Percentiles rank a stretch among this genome's conserved stretches.
These are phyloP conservation scores for Alosa sapidissima DNA, from an alignment of 2,797 vertebrate species.

Conservation along the genomic window DNA sequence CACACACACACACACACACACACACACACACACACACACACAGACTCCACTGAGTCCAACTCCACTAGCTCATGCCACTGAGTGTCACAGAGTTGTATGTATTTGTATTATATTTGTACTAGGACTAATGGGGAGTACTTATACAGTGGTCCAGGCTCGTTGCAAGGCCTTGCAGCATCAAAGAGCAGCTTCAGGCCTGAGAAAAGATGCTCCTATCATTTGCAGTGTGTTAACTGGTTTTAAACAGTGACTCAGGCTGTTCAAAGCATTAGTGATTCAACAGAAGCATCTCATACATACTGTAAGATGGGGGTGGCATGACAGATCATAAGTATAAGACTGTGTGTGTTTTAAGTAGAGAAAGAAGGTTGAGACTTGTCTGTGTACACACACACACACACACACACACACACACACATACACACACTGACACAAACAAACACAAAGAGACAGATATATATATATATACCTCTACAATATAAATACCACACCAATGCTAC, in stretches of 20 bases:
- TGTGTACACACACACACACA: not conserved
- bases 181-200: not conserved
- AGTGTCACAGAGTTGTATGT: not conserved
- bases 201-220: not conserved
- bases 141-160: not conserved
- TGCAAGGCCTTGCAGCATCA: not conserved
- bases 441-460: not conserved
- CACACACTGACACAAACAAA: not conserved
- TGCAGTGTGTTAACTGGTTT: not conserved
- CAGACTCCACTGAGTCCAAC: not conserved
- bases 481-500: not conserved
- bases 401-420: not conserved
- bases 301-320: not conserved
- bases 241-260: not conserved
- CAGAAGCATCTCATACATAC: not conserved
- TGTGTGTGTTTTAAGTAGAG: not conserved
- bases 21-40: constrained; percentile 5
- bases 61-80: not conserved
- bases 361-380: not conserved
- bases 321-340: not conserved
- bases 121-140: not conserved
- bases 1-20: not conserved
- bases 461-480: not conserved
- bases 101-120: not conserved
- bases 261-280: not conserved